Evolutionary conservation across 2,888 invertebrate genomes (phyloP), one percentile per base, ranked within the genome.

Genomic region (Temnothorax unifasciatus): DNA sequence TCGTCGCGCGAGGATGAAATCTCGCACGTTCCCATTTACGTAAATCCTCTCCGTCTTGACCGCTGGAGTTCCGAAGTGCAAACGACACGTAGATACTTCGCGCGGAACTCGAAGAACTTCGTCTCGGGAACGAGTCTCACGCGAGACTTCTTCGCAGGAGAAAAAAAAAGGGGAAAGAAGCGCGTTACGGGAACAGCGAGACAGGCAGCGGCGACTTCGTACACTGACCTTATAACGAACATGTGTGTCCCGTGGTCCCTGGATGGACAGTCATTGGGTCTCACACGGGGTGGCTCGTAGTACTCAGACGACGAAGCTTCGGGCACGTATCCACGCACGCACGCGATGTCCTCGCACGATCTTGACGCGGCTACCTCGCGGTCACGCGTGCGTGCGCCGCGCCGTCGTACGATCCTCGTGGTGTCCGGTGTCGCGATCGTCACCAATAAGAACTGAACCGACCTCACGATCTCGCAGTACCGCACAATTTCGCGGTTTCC

Each of bases 201-300:
- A 38, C n/a, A 41, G 50, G 57, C 59, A 85, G 79, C 76, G 68
- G 68, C 75, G 76, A 52, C 47, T 6, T 87, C 84, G 86, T 89
- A 85, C 89, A 93, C 94, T 92, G 88, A 94, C 94, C 94, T 94
- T 94, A 94, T 94, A 94, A 94, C 92, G 94, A 94, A 94, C 94
- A 94, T 94, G 94, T 94, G 94, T 94, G 93, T 94, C 94, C 94
- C 92, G 94, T 94, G 93, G 92, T 94, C 94, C 94, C 94, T 94
- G 93, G 94, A 93, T 94, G 92, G 94, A 93, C 94, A 94, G 92
- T 94, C 94, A 94, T 94, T 94, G 94, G 94, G 93, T 94, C 93
- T 93, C 91, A 93, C 92, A 92, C 91, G 89, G 90, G 88, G 84
- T 91, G 89, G 91, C 89, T 91, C 87, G 88, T 77, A 71, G 86